A percentile compares a stretch with the other conserved stretches of the same genome.
Evolutionary conservation across 2,113 vertebrate species (phyloP).

Genomic region (Polypterus senegalus): DNA sequence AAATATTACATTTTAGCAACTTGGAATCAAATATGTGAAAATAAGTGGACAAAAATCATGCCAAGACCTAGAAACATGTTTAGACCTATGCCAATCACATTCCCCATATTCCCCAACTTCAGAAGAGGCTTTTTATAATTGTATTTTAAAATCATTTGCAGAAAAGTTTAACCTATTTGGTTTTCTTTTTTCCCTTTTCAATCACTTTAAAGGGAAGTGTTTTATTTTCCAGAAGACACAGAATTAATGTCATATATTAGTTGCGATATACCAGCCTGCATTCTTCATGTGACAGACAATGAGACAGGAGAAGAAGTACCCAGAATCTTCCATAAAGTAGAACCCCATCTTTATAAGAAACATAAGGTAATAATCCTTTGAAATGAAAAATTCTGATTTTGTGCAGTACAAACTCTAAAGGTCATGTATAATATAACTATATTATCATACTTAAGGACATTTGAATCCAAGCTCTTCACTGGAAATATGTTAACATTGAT

Average conservation of each 20-base stretch:
- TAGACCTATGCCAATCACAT: too few relatives aligned
- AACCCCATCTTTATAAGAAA: conserved; percentile 52
- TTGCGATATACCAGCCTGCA: conserved; percentile 45
- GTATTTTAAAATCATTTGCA: not conserved
- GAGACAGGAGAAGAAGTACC: conserved; percentile 71
- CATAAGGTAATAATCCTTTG: conserved; percentile 57
- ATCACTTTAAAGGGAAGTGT: conserved; percentile 58
- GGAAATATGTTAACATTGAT: too few relatives aligned
- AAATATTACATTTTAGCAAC: too few relatives aligned
- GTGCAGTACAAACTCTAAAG: too few relatives aligned
- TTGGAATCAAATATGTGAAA: too few relatives aligned
- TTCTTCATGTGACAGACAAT: conserved; percentile 74
- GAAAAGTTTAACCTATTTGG: not conserved
- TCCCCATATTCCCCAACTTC: not conserved
- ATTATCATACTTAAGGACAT: too few relatives aligned
- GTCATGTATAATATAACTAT: too few relatives aligned
- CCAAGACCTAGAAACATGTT: too few relatives aligned
- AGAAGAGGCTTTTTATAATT: not conserved
- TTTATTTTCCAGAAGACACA: conserved; percentile 64
- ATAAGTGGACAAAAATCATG: too few relatives aligned
- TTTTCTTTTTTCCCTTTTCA: not conserved
- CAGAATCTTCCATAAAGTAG: conserved; percentile 51
- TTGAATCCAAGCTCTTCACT: too few relatives aligned
- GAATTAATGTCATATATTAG: conserved; percentile 61
- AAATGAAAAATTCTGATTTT: too few relatives aligned